Evolutionary conservation across 2,888 invertebrate genomes (phyloP).

Genomic region (Terebella lapidaria): DNA sequence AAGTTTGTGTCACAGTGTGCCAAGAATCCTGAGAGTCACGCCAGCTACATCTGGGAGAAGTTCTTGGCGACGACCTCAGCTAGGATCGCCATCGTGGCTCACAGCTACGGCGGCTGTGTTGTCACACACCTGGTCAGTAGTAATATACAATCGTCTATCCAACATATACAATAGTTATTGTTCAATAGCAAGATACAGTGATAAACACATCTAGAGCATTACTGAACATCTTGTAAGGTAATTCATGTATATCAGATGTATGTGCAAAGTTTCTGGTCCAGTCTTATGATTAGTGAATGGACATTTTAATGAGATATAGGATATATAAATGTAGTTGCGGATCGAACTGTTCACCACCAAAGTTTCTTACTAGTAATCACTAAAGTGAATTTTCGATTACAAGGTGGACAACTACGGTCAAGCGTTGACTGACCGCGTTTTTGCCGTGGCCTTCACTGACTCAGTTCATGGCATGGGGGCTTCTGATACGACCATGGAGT

Average conservation of each 20-base stretch:
- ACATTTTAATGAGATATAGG: no score
- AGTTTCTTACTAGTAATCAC: no score
- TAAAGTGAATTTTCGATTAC: no score
- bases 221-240: not conserved
- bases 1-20: no score
- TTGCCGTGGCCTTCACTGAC: slow-evolving; percentile 73
- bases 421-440: slow-evolving; percentile 65
- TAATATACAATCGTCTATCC: not conserved
- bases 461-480: slow-evolving; percentile 56
- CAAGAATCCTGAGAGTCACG: slow-evolving; percentile 63
- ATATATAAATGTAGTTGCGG: no score
- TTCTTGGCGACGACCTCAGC: slow-evolving; percentile 62
- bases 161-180: not conserved
- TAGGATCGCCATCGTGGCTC: slow-evolving; percentile 69
- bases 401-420: no score
- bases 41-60: slow-evolving; percentile 66
- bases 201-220: not conserved
- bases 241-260: not conserved
- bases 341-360: no score
- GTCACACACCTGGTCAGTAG: slow-evolving; percentile 60
- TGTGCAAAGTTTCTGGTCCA: no score
- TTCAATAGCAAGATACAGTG: not conserved
- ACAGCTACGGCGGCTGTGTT: slow-evolving; percentile 74
- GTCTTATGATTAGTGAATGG: no score
- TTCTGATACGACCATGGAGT: not conserved